Evolutionary conservation across 1,140 invertebrate genomes (phyloP).

Genomic region (Euschistus heros): DNA sequence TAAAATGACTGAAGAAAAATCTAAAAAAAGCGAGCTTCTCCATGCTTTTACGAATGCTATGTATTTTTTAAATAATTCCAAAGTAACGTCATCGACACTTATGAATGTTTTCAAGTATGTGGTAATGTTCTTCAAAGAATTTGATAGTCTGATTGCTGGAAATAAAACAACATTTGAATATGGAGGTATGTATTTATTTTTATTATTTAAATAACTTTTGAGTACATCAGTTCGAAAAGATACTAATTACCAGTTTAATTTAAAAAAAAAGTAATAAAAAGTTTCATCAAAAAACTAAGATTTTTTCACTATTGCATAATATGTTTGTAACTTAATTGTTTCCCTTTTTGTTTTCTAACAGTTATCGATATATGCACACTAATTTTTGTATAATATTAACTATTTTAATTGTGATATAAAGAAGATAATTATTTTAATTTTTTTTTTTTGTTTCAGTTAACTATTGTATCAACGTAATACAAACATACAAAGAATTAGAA

Average conservation of each 20-base stretch:
- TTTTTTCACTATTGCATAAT: too few relatives aligned
- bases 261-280: too few relatives aligned
- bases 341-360: too few relatives aligned
- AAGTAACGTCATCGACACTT: background rate
- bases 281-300: too few relatives aligned
- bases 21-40: background rate
- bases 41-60: background rate
- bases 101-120: background rate
- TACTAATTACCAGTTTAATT: too few relatives aligned
- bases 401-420: too few relatives aligned
- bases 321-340: too few relatives aligned
- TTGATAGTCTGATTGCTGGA: background rate
- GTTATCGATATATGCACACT: too few relatives aligned
- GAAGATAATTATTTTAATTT: too few relatives aligned
- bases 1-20: background rate
- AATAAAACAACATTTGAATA: background rate
- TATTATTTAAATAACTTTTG: too few relatives aligned
- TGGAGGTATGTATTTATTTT: background rate
- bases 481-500: background rate
- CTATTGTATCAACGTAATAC: constrained; percentile 2
- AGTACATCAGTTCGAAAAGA: too few relatives aligned
- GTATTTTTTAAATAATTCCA: background rate
- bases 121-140: background rate
- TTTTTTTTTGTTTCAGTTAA: constrained; percentile 11
- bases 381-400: too few relatives aligned